These are phyloP conservation scores for Heliothis subflexa DNA, from an alignment of 1,140 invertebrate species.

Conservation along the genomic window DNA sequence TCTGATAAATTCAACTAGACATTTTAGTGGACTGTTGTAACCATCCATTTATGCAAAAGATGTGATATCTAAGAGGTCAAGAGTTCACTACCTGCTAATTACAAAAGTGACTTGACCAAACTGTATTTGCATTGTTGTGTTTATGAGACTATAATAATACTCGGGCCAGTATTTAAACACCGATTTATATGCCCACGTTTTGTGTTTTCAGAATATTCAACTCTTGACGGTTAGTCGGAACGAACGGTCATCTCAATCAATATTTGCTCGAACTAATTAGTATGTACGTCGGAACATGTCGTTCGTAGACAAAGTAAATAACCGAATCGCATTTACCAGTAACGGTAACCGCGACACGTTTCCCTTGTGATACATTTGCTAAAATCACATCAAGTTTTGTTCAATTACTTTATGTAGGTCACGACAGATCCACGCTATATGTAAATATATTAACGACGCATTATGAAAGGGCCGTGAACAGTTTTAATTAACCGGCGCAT, in stretches of 20 bases:
- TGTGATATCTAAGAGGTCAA: too few relatives aligned
- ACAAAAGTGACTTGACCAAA: too few relatives aligned
- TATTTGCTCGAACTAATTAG: slow-evolving; percentile 40
- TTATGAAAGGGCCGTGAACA: slow-evolving; percentile 50
- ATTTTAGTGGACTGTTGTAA: too few relatives aligned
- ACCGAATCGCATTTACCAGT: slow-evolving; percentile 8
- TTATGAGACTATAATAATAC: too few relatives aligned
- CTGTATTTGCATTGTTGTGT: too few relatives aligned
- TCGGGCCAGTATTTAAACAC: too few relatives aligned
- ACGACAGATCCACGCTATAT: slow-evolving; percentile 40
- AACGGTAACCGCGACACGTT: slow-evolving; percentile 28
- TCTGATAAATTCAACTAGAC: too few relatives aligned
- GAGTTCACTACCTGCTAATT: too few relatives aligned
- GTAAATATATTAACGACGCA: slow-evolving; percentile 49
- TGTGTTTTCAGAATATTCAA: slow-evolving; percentile 16
- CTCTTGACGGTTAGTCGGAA: slow-evolving; percentile 7
- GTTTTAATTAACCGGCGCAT: slow-evolving; percentile 75
- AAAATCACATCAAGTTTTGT: slow-evolving; percentile 34
- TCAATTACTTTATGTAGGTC: slow-evolving; percentile 41
- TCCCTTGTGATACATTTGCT: slow-evolving; percentile 36
- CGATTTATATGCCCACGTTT: neutral
- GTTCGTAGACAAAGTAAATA: slow-evolving; percentile 28
- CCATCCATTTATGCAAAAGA: too few relatives aligned
- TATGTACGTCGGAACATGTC: slow-evolving; percentile 10
- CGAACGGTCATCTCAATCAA: slow-evolving; percentile 12